These are phyloP conservation scores for Sebastes taczanowskii DNA, from an alignment of 2,797 vertebrate species.

Conservation along the genomic window DNA sequence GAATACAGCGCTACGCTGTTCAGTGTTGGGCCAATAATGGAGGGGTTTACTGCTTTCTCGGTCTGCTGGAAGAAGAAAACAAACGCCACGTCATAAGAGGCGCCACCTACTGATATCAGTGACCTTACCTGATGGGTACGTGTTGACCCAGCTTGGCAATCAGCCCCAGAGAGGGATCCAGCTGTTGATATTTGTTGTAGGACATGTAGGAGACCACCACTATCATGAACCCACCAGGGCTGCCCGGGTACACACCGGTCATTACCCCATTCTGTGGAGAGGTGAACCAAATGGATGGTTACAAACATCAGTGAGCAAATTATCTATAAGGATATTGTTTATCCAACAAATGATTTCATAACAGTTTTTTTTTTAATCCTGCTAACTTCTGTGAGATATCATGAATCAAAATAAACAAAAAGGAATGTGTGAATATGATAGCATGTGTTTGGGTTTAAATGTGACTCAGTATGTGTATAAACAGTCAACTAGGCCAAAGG, in stretches of 20 bases:
- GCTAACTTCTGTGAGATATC: background rate
- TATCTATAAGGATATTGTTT: background rate
- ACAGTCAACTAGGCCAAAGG: conserved; percentile 61
- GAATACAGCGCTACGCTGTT: background rate
- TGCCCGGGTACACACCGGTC: conserved; percentile 97
- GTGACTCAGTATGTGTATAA: conserved; percentile 39
- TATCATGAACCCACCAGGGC: conserved; percentile 92
- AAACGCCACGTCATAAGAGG: background rate
- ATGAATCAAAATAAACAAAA: background rate
- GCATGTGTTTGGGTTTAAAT: conserved; percentile 30
- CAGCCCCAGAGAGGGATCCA: conserved; percentile 94
- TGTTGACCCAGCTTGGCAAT: conserved; percentile 82
- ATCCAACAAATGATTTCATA: background rate
- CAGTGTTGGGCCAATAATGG: background rate
- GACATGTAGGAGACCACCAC: conserved; percentile 95
- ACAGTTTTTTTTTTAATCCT: background rate
- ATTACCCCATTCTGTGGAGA: conserved; percentile 87
- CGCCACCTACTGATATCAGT: background rate
- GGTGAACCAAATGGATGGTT: background rate
- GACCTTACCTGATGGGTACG: conserved; percentile 81
- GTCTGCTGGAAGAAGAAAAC: background rate
- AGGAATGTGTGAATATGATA: conserved; percentile 11
- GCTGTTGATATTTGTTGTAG: conserved; percentile 87
- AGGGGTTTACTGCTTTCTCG: background rate
- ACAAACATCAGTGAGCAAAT: background rate